Evolutionary conservation across 1,140 invertebrate species (phyloP).

Genomic region (Gerris buenoi): DNA sequence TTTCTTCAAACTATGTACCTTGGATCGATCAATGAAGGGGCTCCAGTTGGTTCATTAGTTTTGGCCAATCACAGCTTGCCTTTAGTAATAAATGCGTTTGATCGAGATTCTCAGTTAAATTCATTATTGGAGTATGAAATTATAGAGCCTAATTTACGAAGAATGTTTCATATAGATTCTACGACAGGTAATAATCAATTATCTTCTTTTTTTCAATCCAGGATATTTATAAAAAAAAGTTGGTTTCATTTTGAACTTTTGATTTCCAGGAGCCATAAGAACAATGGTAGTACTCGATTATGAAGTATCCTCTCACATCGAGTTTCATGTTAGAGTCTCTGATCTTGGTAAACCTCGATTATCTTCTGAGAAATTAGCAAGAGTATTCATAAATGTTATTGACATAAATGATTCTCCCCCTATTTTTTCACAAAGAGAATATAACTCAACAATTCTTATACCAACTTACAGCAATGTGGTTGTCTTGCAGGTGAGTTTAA

Average conservation of each 20-base stretch:
- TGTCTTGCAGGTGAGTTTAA: constrained; percentile 35
- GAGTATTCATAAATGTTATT: constrained; percentile 53
- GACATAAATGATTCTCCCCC: constrained; percentile 83
- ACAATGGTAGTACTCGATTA: constrained; percentile 64
- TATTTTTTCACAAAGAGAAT: constrained; percentile 47
- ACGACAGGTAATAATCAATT: constrained; percentile 43
- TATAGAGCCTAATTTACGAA: constrained; percentile 51
- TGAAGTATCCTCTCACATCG: constrained; percentile 50
- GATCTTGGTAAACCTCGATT: constrained; percentile 71
- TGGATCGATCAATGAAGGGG: constrained; percentile 54
- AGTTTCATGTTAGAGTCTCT: constrained; percentile 71
- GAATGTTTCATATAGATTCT: constrained; percentile 71
- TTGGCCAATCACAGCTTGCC: constrained; percentile 48
- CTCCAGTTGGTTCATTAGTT: constrained; percentile 53
- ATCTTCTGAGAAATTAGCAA: constrained; percentile 54
- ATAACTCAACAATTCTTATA: constrained; percentile 60
- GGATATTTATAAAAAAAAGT: too few relatives aligned
- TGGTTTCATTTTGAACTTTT: too few relatives aligned
- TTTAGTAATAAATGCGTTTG: constrained; percentile 60
- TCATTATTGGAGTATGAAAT: constrained; percentile 71
- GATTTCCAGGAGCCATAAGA: constrained; percentile 50
- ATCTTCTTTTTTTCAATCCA: not conserved
- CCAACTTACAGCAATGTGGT: constrained; percentile 62
- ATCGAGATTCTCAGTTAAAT: constrained; percentile 67
- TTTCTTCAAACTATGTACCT: constrained; percentile 52